Evolutionary conservation across 2,113 vertebrate species (phyloP).

Genomic region (Ctenomys sociabilis): DNA sequence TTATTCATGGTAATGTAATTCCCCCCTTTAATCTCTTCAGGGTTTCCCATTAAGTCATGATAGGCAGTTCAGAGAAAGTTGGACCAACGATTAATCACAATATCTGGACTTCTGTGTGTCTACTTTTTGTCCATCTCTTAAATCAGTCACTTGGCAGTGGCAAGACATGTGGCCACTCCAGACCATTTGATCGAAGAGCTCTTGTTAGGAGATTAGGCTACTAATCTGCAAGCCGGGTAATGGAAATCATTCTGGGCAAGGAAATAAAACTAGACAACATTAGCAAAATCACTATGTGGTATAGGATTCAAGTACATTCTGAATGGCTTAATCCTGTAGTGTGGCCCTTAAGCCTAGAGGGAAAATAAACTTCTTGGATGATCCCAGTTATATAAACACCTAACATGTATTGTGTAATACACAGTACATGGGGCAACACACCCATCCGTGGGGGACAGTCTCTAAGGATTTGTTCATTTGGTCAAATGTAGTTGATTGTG

Average conservation of each 20-base stretch:
- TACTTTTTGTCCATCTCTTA: conserved; percentile 94
- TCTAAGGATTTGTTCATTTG: neutral
- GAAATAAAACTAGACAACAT: conserved; percentile 89
- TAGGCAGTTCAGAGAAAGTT: conserved; percentile 91
- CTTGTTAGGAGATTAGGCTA: conserved; percentile 91
- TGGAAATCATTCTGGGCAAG: conserved; percentile 89
- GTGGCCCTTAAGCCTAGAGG: neutral
- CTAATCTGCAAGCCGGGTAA: conserved; percentile 89
- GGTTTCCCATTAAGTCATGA: conserved; percentile 94
- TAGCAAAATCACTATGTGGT: conserved; percentile 71
- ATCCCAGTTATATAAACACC: neutral
- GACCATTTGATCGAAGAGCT: conserved; percentile 89
- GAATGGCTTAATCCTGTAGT: conserved; percentile 63
- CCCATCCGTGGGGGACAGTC: neutral
- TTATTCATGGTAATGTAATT: conserved; percentile 87
- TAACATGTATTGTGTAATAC: neutral
- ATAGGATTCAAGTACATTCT: conserved; percentile 61
- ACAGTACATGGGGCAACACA: neutral
- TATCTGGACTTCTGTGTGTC: conserved; percentile 90
- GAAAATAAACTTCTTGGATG: neutral
- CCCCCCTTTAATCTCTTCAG: conserved; percentile 89
- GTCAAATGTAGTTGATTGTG: neutral
- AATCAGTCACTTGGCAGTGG: conserved; percentile 93
- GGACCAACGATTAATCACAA: conserved; percentile 92
- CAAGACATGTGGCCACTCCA: conserved; percentile 85